Percentiles rank a stretch among this genome's conserved stretches.
phyloP scores from a whole-genome alignment of 2,113 vertebrate genomes.

The Macheiramphus alcinus region DNA sequence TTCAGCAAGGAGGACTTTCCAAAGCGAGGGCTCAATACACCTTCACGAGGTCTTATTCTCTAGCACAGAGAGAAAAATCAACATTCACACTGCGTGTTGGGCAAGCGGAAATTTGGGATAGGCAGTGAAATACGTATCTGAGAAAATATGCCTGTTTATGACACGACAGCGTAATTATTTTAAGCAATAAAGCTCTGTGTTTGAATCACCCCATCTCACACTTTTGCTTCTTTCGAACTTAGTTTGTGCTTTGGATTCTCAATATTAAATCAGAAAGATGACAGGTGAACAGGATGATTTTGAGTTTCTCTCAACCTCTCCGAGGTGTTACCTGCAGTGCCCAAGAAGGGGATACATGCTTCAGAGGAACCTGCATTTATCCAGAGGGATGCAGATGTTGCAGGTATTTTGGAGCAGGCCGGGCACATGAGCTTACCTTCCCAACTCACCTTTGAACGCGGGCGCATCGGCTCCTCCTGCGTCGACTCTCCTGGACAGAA shows the following conservation, averaged over 20 bases:
- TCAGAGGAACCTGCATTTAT: background rate
- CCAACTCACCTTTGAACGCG: background rate
- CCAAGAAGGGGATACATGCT: fast-evolving
- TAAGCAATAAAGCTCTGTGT: background rate
- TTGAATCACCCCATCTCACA: background rate
- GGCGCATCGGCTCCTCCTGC: background rate
- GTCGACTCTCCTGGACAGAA: fast-evolving
- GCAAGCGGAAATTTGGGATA: background rate
- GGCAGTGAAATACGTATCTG: background rate
- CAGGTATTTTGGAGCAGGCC: background rate
- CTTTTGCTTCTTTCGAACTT: background rate
- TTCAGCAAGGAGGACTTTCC: background rate
- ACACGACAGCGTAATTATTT: background rate
- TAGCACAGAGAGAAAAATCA: background rate
- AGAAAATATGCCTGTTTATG: background rate
- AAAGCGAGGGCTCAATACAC: background rate
- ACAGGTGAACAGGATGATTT: background rate
- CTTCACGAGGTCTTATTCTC: background rate
- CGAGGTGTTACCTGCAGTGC: background rate
- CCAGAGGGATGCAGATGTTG: background rate
- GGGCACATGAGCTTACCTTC: background rate
- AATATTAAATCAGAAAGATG: fast-evolving
- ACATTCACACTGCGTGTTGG: background rate
- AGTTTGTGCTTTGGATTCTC: background rate
- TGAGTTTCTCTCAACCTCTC: background rate